Conservation (phyloP, 2,888 invertebrate genomes). For the Leucophenga maculata region DNA sequence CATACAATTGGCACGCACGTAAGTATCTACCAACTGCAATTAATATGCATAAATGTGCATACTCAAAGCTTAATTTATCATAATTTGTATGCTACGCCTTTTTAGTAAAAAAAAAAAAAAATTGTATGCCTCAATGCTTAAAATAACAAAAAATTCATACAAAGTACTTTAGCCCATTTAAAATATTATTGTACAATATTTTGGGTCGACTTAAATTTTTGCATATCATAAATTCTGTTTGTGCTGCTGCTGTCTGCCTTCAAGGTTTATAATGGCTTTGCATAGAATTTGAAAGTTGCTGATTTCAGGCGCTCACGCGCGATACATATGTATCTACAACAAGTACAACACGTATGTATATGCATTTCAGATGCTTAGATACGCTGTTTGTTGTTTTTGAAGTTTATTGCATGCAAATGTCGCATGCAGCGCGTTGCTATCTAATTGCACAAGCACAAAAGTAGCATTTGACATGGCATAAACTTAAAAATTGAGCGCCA, state of each 20-base stretch:
- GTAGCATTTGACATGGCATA: neutral
- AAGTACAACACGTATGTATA: neutral
- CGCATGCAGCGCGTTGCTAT: neutral
- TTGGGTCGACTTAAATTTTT: neutral
- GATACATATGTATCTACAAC: too few relatives aligned
- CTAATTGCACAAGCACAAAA: neutral
- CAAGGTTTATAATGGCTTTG: slow-evolving; percentile 6
- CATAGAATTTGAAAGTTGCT: slow-evolving; percentile 20
- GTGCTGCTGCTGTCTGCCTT: slow-evolving; percentile 2
- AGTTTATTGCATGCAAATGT: neutral
- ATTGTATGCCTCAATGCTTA: too few relatives aligned
- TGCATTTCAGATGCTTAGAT: neutral
- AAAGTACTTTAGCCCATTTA: neutral
- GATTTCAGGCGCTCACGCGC: neutral
- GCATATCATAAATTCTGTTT: neutral
- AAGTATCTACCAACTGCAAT: slow-evolving; percentile 71
- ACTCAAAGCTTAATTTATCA: neutral
- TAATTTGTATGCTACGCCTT: neutral
- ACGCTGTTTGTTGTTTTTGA: too few relatives aligned
- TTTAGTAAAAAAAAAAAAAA: neutral
- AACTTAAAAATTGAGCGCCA: neutral
- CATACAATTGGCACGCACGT: slow-evolving; percentile 86
- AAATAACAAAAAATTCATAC: neutral
- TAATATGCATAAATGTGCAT: neutral
- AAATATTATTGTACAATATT: neutral